Evolutionary conservation across 92 coral and sea anemone genomes (phyloP).

Genomic region (Pocillopora grandis): DNA sequence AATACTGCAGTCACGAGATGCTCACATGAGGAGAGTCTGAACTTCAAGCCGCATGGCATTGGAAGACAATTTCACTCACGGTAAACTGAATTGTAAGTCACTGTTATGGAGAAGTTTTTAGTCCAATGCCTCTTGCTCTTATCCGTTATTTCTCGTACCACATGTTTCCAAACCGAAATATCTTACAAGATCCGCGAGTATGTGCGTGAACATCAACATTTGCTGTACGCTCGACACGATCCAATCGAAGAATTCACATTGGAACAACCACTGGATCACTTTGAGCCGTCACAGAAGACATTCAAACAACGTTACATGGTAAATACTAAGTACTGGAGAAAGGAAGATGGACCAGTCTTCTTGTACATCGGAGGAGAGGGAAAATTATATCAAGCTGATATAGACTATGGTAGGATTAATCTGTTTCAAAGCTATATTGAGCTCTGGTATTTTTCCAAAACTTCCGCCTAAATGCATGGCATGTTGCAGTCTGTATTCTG

Average conservation of each 20-base stretch:
- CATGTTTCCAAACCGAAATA: conserved; percentile 32
- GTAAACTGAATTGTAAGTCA: background rate
- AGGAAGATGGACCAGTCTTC: conserved; percentile 66
- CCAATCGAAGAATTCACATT: conserved; percentile 42
- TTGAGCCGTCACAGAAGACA: conserved; percentile 45
- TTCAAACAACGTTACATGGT: conserved; percentile 70
- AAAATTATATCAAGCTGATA: conserved; percentile 26
- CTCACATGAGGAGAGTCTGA: too few species aligned
- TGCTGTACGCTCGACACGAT: background rate
- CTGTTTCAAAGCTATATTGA: background rate
- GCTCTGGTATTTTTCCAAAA: too few species aligned
- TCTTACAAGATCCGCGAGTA: conserved; percentile 20
- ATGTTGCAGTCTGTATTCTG: too few species aligned
- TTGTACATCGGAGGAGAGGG: conserved; percentile 76
- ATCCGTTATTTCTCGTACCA: background rate
- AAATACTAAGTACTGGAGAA: conserved; percentile 60
- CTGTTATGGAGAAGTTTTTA: background rate
- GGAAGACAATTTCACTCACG: background rate
- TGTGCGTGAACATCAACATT: conserved; percentile 1
- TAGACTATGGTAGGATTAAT: conserved; percentile 54
- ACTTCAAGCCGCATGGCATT: too few species aligned
- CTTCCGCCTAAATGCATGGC: too few species aligned
- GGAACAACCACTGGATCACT: conserved; percentile 66
- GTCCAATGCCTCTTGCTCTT: background rate
- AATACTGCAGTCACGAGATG: too few species aligned